These are phyloP conservation scores for Papilio elwesi DNA, from an alignment of 2,888 invertebrate species.

Conservation along the genomic window DNA sequence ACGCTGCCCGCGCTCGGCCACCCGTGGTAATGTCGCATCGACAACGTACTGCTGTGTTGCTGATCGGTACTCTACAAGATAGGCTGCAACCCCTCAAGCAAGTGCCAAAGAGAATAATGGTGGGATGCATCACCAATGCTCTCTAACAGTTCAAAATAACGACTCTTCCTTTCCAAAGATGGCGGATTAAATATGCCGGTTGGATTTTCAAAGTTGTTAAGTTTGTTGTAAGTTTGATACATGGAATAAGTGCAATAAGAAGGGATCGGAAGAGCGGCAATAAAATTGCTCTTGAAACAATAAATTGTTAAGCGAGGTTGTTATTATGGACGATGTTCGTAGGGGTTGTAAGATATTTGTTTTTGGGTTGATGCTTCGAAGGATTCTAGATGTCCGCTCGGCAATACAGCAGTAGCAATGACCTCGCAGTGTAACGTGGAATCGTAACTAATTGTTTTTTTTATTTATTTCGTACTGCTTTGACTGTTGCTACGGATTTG, in stretches of 20 bases:
- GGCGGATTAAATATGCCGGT: constrained; percentile 5
- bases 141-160: constrained; percentile 7
- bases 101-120: constrained; percentile 29
- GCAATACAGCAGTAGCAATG: constrained; percentile 57
- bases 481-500: constrained; percentile 82
- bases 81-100: constrained; percentile 25
- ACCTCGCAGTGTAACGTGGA: constrained; percentile 58
- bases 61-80: constrained; percentile 47
- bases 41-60: constrained; percentile 51
- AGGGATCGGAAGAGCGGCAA: constrained; percentile 2
- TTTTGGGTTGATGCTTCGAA: constrained; percentile 40
- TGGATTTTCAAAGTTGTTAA: constrained; percentile 4
- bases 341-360: constrained; percentile 33
- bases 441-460: constrained; percentile 47
- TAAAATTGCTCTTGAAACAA: constrained; percentile 1
- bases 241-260: background rate
- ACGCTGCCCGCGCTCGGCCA: constrained; percentile 61
- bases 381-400: constrained; percentile 52
- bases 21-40: constrained; percentile 66
- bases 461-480: constrained; percentile 76
- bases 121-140: constrained; percentile 37
- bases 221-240: background rate
- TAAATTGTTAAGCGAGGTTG: background rate
- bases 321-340: background rate
- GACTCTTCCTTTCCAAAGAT: constrained; percentile 20